phyloP scores from a whole-genome alignment of 2,797 vertebrate species.

The Micropoecilia bifurca region DNA sequence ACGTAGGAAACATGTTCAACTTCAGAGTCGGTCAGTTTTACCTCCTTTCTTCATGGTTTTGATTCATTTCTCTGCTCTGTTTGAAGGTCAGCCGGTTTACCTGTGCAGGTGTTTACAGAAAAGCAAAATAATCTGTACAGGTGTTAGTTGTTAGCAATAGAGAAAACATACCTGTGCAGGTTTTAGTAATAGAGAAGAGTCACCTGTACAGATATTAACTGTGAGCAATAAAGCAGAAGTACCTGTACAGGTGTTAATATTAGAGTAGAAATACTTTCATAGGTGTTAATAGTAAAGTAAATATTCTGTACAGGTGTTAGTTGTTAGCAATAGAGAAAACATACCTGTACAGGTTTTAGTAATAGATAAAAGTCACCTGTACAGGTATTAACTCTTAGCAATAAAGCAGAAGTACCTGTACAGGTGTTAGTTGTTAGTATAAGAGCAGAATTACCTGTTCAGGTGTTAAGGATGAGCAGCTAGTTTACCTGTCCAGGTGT shows the following conservation, averaged over 20 bases:
- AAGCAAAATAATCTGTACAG: neutral
- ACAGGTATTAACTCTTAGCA: too few relatives aligned
- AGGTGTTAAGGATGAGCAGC: too few relatives aligned
- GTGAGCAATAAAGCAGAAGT: neutral
- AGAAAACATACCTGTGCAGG: neutral
- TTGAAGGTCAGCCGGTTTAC: neutral
- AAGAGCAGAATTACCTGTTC: neutral
- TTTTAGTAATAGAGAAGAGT: neutral
- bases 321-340: too few relatives aligned
- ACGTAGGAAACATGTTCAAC: slow-evolving; percentile 20
- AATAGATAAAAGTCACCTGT: neutral
- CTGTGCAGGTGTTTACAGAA: neutral
- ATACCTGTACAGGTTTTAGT: neutral
- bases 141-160: neutral
- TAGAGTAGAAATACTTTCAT: neutral
- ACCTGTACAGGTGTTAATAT: neutral
- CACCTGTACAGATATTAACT: too few relatives aligned
- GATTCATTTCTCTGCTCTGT: neutral
- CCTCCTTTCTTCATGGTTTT: neutral
- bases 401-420: too few relatives aligned
- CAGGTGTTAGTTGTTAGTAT: neutral
- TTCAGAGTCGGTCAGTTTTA: slow-evolving; percentile 37
- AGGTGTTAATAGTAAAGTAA: neutral
- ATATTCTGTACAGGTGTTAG: neutral
- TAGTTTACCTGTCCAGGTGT: slow-evolving; percentile 6